phyloP scores from a whole-genome alignment of 2,797 vertebrate genomes.

The Peromyscus attwateri region DNA sequence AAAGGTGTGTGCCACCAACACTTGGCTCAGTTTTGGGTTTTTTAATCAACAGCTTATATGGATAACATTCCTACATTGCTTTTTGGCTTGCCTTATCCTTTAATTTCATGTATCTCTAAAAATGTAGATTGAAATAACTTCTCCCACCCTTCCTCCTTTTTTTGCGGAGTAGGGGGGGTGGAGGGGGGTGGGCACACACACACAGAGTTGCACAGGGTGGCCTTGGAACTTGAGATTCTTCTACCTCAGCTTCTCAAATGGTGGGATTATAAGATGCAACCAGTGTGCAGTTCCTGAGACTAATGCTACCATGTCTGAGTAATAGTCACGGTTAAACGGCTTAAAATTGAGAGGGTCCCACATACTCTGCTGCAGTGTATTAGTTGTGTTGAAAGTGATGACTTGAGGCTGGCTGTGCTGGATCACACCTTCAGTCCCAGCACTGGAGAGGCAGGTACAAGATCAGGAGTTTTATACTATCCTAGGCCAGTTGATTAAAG shows the following conservation, averaged over 20 bases:
- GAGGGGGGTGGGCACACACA: no score
- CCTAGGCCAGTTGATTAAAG: neutral
- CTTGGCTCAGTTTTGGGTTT: neutral
- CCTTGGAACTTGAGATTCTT: neutral
- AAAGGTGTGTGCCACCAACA: neutral
- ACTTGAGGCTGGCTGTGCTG: neutral
- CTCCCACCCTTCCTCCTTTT: neutral
- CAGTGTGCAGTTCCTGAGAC: neutral
- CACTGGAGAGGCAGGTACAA: neutral
- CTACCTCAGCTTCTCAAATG: neutral
- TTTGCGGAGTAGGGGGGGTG: neutral
- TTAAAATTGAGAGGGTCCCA: neutral
- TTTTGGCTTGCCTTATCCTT: constrained; percentile 49
- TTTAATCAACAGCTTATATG: neutral
- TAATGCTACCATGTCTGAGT: neutral
- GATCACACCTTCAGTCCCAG: neutral
- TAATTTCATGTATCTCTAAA: constrained; percentile 52
- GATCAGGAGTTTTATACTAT: neutral
- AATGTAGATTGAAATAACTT: constrained; percentile 42
- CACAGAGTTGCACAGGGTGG: neutral
- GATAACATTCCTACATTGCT: constrained; percentile 28
- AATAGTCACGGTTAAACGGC: constrained; percentile 50
- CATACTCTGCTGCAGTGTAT: neutral
- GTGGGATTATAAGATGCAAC: neutral
- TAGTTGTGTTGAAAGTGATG: neutral